phyloP scores from a whole-genome alignment of 2,888 invertebrate genomes.

The Gymnosoma rotundatum region DNA sequence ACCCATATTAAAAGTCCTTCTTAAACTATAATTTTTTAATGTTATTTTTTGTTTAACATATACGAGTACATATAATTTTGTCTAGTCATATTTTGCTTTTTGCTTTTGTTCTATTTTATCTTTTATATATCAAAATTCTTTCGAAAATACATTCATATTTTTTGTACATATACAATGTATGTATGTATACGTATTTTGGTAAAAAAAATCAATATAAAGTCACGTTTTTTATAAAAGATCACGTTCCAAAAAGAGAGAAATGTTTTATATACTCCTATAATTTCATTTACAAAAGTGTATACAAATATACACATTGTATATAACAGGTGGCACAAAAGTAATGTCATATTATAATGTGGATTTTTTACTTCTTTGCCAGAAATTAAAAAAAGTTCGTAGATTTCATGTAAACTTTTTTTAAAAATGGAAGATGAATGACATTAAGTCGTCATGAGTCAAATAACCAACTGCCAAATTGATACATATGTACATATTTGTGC shows the following conservation, averaged over 20 bases:
- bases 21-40: slow-evolving; percentile 14
- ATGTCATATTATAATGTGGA: no score
- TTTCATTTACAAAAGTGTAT: background rate
- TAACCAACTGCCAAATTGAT: no score
- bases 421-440: no score
- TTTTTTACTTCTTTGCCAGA: no score
- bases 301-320: background rate
- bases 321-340: no score
- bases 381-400: no score
- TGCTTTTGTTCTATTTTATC: slow-evolving; percentile 26
- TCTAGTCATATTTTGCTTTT: slow-evolving; percentile 39
- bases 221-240: slow-evolving; percentile 81
- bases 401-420: no score
- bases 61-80: no score
- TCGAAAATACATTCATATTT: background rate
- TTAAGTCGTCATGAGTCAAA: no score
- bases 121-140: background rate
- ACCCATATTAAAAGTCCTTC: slow-evolving; percentile 33
- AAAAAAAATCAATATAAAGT: slow-evolving; percentile 82
- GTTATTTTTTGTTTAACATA: background rate
- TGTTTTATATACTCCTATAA: slow-evolving; percentile 22
- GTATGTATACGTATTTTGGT: background rate
- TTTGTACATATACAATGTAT: background rate
- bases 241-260: slow-evolving; percentile 76
- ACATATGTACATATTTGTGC: no score